These are phyloP conservation scores for Phlogophora meticulosa DNA, from an alignment of 2,888 invertebrate genomes.

Conservation along the genomic window DNA sequence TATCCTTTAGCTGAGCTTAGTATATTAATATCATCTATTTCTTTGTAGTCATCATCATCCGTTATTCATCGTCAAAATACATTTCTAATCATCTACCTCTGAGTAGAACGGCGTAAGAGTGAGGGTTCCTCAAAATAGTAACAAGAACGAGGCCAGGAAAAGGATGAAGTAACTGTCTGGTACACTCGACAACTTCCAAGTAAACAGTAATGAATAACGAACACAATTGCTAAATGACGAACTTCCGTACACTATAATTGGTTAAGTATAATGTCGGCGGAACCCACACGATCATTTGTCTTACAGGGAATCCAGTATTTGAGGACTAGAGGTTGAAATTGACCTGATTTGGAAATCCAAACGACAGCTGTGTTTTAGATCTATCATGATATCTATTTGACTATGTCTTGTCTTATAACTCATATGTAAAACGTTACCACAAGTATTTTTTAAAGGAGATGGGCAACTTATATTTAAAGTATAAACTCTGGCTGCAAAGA, in stretches of 20 bases:
- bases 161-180: conserved; percentile 30
- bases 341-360: not conserved
- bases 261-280: conserved; percentile 53
- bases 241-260: conserved; percentile 79
- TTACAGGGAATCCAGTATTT: conserved; percentile 7
- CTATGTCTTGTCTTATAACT: too few species aligned
- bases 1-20: too few species aligned
- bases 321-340: not conserved
- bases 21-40: too few species aligned
- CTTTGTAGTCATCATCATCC: too few species aligned
- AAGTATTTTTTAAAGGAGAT: too few species aligned
- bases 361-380: not conserved
- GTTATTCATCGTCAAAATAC: too few species aligned
- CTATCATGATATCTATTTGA: not conserved
- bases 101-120: not conserved
- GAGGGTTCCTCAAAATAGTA: conserved; percentile 3
- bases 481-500: not conserved
- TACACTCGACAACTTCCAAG: conserved; percentile 57
- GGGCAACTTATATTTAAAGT: too few species aligned
- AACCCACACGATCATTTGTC: conserved; percentile 35
- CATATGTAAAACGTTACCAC: too few species aligned
- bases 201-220: conserved; percentile 66
- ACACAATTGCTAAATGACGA: conserved; percentile 80
- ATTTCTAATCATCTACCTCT: too few species aligned
- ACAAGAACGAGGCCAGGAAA: conserved; percentile 28